Evolutionary conservation across 37 sponge, comb jelly and placozoan species (phyloP), one percentile per base, ranked within the genome.

Genomic region (Theonella swinhoei): DNA sequence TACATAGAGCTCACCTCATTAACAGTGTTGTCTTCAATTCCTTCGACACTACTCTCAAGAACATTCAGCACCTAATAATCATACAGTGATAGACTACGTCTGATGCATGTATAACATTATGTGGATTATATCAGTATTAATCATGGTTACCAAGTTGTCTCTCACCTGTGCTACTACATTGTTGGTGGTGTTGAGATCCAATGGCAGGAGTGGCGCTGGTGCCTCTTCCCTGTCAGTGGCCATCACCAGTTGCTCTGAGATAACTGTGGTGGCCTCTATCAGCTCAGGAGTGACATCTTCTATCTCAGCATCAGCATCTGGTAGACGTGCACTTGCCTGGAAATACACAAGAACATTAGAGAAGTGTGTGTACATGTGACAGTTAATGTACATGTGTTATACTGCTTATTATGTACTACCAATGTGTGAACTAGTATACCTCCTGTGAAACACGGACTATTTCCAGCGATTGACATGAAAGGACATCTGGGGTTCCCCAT

Each of bases 131-230:
- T n/a, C n/a, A n/a, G n/a, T n/a, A n/a, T n/a, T n/a, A n/a, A n/a
- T n/a, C n/a, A n/a, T n/a, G n/a, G n/a, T n/a, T n/a, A n/a, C n/a
- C n/a, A n/a, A n/a, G n/a, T n/a, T n/a, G n/a, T n/a, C n/a, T n/a
- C n/a, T 47, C 14, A 47, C 54, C 14, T 47, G 60, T 11, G 38
- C 59, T 1, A 87, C 34, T 19, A 87, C 24, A 0, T 41, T n/a
- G 54, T 81, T 87, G 35, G 88, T 81, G 28, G 76, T 43, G n/a
- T 81, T 75, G 26, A 87, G 68, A 33, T 74, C 82, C 24, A 64
- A 4, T 14, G 88, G 88, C n/a, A n/a, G n/a, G 17, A 87, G 76
- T 8, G 75, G 75, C 1, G 76, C 42, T 30, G 75, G 25, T 17
- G 17, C 9, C 1, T 28, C 40, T 8, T 0, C 62, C 22, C 36